phyloP scores from a whole-genome alignment of 2,113 vertebrate genomes.

The Acinonyx jubatus region DNA sequence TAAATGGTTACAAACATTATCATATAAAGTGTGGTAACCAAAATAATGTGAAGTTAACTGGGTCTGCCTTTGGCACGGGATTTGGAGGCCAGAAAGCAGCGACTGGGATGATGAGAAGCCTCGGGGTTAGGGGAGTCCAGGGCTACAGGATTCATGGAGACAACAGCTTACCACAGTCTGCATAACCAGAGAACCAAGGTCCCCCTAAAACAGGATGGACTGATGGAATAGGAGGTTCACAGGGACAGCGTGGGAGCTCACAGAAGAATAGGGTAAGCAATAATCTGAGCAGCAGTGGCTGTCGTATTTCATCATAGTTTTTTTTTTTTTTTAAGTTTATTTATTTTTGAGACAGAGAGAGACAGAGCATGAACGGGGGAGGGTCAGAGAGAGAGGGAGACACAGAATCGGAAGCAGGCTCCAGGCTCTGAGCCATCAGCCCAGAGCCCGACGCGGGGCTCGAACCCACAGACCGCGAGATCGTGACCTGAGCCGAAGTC shows the following conservation, averaged over 20 bases:
- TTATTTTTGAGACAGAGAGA: no score
- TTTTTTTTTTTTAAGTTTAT: neutral
- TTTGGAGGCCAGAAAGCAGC: neutral
- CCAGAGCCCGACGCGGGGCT: no score
- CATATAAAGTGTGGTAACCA: neutral
- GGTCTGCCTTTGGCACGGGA: neutral
- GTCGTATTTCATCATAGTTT: neutral
- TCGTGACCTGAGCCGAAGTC: no score
- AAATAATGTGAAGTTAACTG: neutral
- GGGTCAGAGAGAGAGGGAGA: no score
- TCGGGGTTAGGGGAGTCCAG: neutral
- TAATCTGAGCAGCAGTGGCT: rapidly evolving
- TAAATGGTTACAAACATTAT: neutral
- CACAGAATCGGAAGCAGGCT: no score
- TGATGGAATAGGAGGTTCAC: neutral
- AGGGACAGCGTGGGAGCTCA: neutral
- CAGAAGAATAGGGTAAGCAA: neutral
- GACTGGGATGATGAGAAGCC: neutral
- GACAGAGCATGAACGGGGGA: no score
- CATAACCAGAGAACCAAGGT: neutral
- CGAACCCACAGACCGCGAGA: no score
- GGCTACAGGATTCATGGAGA: neutral
- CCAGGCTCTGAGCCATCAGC: no score
- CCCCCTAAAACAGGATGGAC: neutral
- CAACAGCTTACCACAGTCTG: neutral